Conservation (phyloP, 2,113 vertebrate species). For the Apodemus sylvaticus region DNA sequence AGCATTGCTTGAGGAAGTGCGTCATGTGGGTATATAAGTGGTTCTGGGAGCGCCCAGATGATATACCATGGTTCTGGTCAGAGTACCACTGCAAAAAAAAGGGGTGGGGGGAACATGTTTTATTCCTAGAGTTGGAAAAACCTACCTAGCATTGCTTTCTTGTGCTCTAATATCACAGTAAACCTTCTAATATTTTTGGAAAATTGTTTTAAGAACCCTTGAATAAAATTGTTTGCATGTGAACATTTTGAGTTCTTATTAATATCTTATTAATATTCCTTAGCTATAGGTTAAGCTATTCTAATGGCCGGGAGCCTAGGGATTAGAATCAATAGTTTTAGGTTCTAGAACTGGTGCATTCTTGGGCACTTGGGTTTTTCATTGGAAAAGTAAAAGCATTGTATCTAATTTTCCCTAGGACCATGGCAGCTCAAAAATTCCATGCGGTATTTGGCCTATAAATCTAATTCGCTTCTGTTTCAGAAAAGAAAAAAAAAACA, state of each 20-base stretch:
- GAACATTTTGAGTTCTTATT: not conserved
- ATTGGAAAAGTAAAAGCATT: constrained; percentile 44
- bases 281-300: not conserved
- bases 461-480: constrained; percentile 50
- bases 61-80: constrained; percentile 93
- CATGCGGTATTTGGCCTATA: constrained; percentile 37
- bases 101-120: not conserved
- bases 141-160: not conserved
- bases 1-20: constrained; percentile 95
- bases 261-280: not conserved
- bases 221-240: not conserved
- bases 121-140: not conserved
- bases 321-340: no score
- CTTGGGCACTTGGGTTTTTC: not conserved
- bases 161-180: not conserved
- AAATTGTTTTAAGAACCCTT: constrained; percentile 26
- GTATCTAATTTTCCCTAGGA: constrained; percentile 46
- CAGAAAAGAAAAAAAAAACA: constrained; percentile 44
- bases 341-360: not conserved
- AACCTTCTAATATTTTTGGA: not conserved
- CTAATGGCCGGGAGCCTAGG: not conserved
- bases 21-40: constrained; percentile 96
- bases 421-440: constrained; percentile 24
- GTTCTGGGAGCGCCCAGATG: constrained; percentile 88
- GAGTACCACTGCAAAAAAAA: constrained; percentile 95